A percentile compares a stretch with the other conserved stretches of the same genome.
Evolutionary conservation across 2,797 vertebrate genomes (phyloP).

Genomic region (Tachyglossus aculeatus): DNA sequence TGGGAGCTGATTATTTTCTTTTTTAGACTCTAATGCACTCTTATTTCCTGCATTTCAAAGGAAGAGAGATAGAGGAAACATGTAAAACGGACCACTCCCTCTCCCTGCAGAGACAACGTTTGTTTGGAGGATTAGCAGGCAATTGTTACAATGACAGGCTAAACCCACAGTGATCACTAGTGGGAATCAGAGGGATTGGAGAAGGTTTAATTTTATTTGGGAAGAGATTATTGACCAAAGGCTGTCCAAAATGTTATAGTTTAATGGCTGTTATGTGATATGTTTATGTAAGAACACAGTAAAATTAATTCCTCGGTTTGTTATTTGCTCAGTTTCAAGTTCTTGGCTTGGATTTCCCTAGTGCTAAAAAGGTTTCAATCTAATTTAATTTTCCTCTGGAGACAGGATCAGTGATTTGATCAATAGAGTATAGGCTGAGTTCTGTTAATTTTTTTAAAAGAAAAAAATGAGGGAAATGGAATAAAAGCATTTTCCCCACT

Average conservation of each 20-base stretch:
- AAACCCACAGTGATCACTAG: not conserved
- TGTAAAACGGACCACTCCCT: not conserved
- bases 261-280: not conserved
- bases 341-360: conserved; percentile 5
- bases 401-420: conserved; percentile 25
- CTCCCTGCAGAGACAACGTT: not conserved
- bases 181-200: not conserved
- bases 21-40: not conserved
- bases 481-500: conserved; percentile 22
- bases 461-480: too few species aligned
- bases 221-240: not conserved
- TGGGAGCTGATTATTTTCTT: not conserved
- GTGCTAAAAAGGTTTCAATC: conserved; percentile 8
- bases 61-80: not conserved
- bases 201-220: not conserved
- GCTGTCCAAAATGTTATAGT: not conserved
- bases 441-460: conserved; percentile 36
- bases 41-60: not conserved
- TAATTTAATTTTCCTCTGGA: conserved; percentile 16
- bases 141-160: not conserved
- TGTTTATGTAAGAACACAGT: conserved; percentile 4
- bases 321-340: conserved; percentile 9
- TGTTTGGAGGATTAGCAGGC: not conserved
- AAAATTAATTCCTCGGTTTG: conserved; percentile 13
- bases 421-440: conserved; percentile 13